phyloP scores from a whole-genome alignment of 1,140 invertebrate species.

The Copidosoma floridanum region DNA sequence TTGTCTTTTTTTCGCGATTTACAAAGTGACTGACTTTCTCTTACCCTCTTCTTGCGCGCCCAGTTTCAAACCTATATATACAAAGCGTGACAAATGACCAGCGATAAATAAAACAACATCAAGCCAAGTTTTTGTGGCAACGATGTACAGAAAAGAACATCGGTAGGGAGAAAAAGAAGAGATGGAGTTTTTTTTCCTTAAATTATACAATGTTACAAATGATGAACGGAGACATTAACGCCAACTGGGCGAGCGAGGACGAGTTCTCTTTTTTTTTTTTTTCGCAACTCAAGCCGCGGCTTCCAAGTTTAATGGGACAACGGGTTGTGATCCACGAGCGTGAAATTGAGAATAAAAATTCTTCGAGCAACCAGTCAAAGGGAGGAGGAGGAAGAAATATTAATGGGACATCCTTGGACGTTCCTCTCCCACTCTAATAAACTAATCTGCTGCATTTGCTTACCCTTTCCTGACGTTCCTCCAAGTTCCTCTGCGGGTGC shows the following conservation, averaged over 20 bases:
- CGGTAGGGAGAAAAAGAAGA: not conserved
- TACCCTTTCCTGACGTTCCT: slow-evolving; percentile 4
- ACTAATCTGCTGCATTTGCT: slow-evolving; percentile 24
- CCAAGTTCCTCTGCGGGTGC: slow-evolving; percentile 1
- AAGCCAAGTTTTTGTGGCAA: not conserved
- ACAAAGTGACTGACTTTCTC: too few species aligned
- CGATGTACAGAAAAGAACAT: not conserved
- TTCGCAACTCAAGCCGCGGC: slow-evolving; percentile 8
- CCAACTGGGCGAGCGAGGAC: slow-evolving; percentile 6
- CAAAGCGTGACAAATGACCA: not conserved
- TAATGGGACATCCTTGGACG: slow-evolving; percentile 19
- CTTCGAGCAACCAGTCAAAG: not conserved
- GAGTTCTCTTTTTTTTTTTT: not conserved
- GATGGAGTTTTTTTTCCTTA: slow-evolving; percentile 1
- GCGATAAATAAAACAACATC: slow-evolving; percentile 22
- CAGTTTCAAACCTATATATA: too few species aligned
- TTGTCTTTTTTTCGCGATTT: too few species aligned
- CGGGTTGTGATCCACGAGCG: slow-evolving; percentile 17
- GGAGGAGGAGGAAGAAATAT: not conserved
- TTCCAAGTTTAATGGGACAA: slow-evolving; percentile 32
- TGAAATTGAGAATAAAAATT: slow-evolving; percentile 35
- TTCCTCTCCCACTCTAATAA: slow-evolving; percentile 19
- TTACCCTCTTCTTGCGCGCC: too few species aligned
- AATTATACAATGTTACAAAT: slow-evolving; percentile 25
- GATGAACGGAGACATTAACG: slow-evolving; percentile 24